Base-by-base conservation (phyloP, 1,140 invertebrate genomes). In the Magallana ariakensis region DNA sequence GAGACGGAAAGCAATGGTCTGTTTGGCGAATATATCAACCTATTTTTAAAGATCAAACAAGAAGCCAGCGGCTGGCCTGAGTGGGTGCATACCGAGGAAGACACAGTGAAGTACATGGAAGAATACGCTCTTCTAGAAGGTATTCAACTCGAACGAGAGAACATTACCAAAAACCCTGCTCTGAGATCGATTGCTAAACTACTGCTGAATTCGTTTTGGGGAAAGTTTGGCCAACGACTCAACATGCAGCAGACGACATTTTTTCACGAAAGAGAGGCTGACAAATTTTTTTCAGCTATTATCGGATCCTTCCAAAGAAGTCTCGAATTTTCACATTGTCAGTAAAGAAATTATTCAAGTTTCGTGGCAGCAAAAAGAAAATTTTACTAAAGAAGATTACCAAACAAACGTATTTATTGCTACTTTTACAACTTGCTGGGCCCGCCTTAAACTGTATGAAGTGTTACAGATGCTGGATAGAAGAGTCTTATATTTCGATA, bases 401-500 rank as follows among this genome's bases (percentile, higher is more conserved):
- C 57, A 91, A 13, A 92, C 92, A 3, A 95, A 94, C 86, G 92
- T 95, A 7, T 87, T 92, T 10, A 88, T 95, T 1, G 94, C 94
- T 6, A 91, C 90, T 0, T 95, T 93, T 83, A 93, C 92, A 2
- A 95, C 95, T 1, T 91, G 93, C 13, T 92, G 94, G 82, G 94
- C 94, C 0, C 84, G 95, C 2, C 84, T 95, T 10, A 92, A 94
- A 88, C 90, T 95, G 4, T 95, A 95, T 83, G 75, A 83, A 19
- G 92, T 93, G 82, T 84, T 95, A 15, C 91, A 94, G 89, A 84
- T 88, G 55, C 80, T 95, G 15, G 90, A 88, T 22, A 60, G 89
- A 1, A 80, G 91, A 55, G 92, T 93, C 5, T 82, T 95, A 4
- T 95, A 95, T 87, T 93, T 90, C 54, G 95, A 95, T 87, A 95